These are phyloP conservation scores for Kryptolebias ocellatus DNA, from an alignment of 2,797 vertebrate genomes.

Conservation along the genomic window DNA sequence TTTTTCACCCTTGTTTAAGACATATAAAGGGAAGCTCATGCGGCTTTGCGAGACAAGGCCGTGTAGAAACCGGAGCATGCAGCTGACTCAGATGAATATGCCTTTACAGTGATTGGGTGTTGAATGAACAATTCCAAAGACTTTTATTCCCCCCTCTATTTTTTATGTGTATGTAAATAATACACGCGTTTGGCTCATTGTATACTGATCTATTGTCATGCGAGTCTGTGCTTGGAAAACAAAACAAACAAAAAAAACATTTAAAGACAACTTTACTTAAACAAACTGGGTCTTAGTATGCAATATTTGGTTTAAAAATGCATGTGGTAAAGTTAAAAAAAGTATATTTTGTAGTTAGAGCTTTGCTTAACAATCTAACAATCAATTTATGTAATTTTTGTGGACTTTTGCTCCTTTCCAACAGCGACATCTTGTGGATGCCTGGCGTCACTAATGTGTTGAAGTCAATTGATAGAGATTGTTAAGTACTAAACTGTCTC, in stretches of 20 bases:
- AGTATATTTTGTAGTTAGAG: conserved; percentile 12
- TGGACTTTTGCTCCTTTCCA: conserved; percentile 56
- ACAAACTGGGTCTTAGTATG: not conserved
- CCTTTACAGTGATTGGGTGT: conserved; percentile 80
- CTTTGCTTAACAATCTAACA: not conserved
- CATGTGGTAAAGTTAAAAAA: conserved; percentile 1
- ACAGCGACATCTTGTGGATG: conserved; percentile 81
- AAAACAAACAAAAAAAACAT: conserved; percentile 4
- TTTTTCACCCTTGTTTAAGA: conserved; percentile 87
- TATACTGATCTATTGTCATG: conserved; percentile 46
- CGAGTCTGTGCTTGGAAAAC: conserved; percentile 10
- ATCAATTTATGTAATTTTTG: conserved; percentile 3
- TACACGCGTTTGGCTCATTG: conserved; percentile 53
- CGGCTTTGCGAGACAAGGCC: conserved; percentile 80
- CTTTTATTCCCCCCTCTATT: conserved; percentile 62
- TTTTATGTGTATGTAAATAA: conserved; percentile 43
- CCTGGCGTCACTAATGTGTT: conserved; percentile 1
- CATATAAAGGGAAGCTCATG: conserved; percentile 86
- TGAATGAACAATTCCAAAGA: conserved; percentile 79
- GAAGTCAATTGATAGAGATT: no score
- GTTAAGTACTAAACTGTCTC: no score
- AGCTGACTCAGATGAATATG: conserved; percentile 86
- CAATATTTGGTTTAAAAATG: conserved; percentile 5
- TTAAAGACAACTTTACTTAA: not conserved
- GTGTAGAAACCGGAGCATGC: conserved; percentile 83